Evolutionary conservation across 2,113 vertebrate genomes (phyloP).

Genomic region (Ictidomys tridecemlineatus): DNA sequence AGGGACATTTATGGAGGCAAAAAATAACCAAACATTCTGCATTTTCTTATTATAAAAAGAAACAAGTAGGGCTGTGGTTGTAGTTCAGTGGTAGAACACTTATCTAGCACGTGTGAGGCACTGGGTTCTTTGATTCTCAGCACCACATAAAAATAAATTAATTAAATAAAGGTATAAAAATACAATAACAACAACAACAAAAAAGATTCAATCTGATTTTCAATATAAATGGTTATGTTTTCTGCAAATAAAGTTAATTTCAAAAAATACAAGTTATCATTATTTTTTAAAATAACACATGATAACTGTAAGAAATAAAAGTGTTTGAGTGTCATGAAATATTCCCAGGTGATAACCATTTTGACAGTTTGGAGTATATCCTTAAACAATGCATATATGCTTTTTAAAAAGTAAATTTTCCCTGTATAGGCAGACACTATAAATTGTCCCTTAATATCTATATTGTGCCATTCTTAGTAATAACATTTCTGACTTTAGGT

Average conservation of each 20-base stretch:
- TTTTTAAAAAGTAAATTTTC: background rate
- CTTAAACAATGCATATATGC: background rate
- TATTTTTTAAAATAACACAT: background rate
- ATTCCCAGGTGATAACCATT: background rate
- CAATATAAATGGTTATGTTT: too few species aligned
- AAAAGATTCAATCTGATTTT: too few species aligned
- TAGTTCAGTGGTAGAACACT: too few species aligned
- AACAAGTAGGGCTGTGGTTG: background rate
- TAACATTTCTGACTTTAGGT: background rate
- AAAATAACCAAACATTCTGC: slow-evolving; percentile 28
- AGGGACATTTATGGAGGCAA: background rate
- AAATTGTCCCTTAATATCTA: background rate
- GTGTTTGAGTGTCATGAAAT: background rate
- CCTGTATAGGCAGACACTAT: background rate
- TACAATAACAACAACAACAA: too few species aligned
- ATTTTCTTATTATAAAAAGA: slow-evolving; percentile 47
- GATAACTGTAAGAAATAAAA: slow-evolving; percentile 51
- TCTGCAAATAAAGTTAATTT: too few species aligned
- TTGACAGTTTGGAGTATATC: background rate
- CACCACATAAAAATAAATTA: too few species aligned
- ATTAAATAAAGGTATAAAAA: too few species aligned
- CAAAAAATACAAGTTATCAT: background rate
- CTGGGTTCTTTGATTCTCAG: too few species aligned
- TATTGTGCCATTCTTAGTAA: background rate
- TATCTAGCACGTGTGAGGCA: too few species aligned